Percentiles rank a stretch among this genome's conserved stretches.
phyloP scores from a whole-genome alignment of 2,888 invertebrate genomes.

The Pterostichus niger region DNA sequence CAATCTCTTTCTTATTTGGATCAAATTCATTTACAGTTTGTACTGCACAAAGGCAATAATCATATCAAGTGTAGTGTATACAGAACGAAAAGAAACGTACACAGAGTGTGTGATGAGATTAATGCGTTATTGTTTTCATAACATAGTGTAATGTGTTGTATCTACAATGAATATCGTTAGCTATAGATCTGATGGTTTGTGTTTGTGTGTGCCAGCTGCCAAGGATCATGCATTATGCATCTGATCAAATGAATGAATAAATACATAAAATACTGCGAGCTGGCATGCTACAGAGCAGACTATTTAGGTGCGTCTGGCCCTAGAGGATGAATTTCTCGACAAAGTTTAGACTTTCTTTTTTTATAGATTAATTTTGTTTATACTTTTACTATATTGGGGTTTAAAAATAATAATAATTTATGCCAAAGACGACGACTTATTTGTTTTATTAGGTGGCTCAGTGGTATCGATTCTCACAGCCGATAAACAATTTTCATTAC shows the following conservation, averaged over 20 bases:
- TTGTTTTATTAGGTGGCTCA: too few species aligned
- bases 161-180: slow-evolving; percentile 61
- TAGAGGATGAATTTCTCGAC: not conserved
- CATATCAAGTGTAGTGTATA: slow-evolving; percentile 12
- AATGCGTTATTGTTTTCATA: slow-evolving; percentile 61
- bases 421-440: too few species aligned
- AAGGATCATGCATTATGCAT: slow-evolving; percentile 58
- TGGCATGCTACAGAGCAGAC: slow-evolving; percentile 25
- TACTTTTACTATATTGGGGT: too few species aligned
- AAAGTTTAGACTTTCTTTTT: too few species aligned
- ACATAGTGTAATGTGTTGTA: slow-evolving; percentile 55
- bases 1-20: slow-evolving; percentile 2
- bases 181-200: slow-evolving; percentile 58
- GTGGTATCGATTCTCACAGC: too few species aligned
- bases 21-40: slow-evolving; percentile 26
- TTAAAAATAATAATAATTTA: too few species aligned
- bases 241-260: slow-evolving; percentile 57
- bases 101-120: slow-evolving; percentile 37
- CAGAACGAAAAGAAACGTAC: slow-evolving; percentile 7
- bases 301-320: slow-evolving; percentile 34
- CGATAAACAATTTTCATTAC: too few species aligned
- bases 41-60: slow-evolving; percentile 29
- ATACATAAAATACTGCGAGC: slow-evolving; percentile 58
- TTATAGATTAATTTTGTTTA: too few species aligned
- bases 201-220: slow-evolving; percentile 59